Percentiles rank a stretch among this genome's conserved stretches.
These are phyloP conservation scores for Spinibarbus caldwelli DNA, from an alignment of 2,797 vertebrate genomes.

Conservation along the genomic window DNA sequence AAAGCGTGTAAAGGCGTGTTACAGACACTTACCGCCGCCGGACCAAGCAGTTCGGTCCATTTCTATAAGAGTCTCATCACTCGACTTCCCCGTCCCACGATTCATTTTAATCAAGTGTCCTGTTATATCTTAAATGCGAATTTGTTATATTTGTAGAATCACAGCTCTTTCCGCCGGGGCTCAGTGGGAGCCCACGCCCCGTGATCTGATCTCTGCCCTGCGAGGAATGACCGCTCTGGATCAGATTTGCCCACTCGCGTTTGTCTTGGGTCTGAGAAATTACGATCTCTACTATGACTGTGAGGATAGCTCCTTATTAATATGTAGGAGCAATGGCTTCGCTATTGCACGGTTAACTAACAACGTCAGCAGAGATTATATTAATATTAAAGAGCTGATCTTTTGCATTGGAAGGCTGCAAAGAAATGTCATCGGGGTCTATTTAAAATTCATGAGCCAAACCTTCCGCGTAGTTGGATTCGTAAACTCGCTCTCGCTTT, in stretches of 20 bases:
- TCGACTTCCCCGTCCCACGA: slow-evolving; percentile 63
- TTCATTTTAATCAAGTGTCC: slow-evolving; percentile 66
- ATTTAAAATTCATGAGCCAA: neutral
- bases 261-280: neutral
- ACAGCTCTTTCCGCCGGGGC: neutral
- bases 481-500: neutral
- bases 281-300: slow-evolving; percentile 6
- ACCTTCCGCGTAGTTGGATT: neutral
- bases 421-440: neutral
- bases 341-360: neutral
- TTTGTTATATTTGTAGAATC: too few species aligned
- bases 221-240: too few species aligned
- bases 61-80: slow-evolving; percentile 76
- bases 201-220: too few species aligned
- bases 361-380: rapidly evolving
- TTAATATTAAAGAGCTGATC: neutral
- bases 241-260: slow-evolving; percentile 12
- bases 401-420: neutral
- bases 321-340: neutral
- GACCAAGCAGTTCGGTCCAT: slow-evolving; percentile 74
- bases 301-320: neutral
- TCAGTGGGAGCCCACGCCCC: too few species aligned
- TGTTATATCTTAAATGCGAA: neutral
- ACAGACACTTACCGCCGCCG: slow-evolving; percentile 56
- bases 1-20: neutral